phyloP scores from a whole-genome alignment of 2,113 vertebrate species.

The Corythaixoides concolor region DNA sequence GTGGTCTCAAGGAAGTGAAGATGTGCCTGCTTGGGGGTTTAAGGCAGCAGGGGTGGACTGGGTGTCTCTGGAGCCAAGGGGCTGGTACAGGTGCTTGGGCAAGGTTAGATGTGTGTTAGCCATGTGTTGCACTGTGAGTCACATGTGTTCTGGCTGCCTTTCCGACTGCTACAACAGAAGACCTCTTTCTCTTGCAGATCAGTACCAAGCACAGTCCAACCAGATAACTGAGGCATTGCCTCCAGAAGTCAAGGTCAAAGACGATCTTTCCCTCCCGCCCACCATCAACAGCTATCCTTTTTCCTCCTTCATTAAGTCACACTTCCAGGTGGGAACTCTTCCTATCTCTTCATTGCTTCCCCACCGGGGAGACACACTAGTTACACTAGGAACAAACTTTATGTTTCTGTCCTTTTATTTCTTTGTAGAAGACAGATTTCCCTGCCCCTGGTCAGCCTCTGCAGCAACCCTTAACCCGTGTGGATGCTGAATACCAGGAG shows the following conservation, averaged over 20 bases:
- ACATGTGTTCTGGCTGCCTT: not conserved
- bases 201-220: conserved; percentile 10
- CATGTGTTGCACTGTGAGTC: not conserved
- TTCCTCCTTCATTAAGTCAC: conserved; percentile 80
- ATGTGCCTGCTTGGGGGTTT: not conserved
- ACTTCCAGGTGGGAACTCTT: conserved; percentile 78
- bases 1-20: not conserved
- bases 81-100: not conserved
- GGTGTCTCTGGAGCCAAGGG: not conserved
- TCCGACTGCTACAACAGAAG: not conserved
- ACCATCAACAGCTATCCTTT: conserved; percentile 83
- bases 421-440: conserved; percentile 48
- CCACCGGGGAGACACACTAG: not conserved
- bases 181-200: conserved; percentile 52
- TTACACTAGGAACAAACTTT: not conserved
- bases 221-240: conserved; percentile 77
- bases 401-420: not conserved
- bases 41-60: not conserved
- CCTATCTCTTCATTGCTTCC: not conserved
- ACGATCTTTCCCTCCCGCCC: conserved; percentile 74
- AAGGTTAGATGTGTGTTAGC: not conserved
- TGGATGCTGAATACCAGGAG: conserved; percentile 74
- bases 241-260: conserved; percentile 82
- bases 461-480: conserved; percentile 78
- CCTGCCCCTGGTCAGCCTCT: conserved; percentile 79